These are phyloP conservation scores for Chironomus tepperi DNA, from an alignment of 1,140 invertebrate species.

Conservation along the genomic window DNA sequence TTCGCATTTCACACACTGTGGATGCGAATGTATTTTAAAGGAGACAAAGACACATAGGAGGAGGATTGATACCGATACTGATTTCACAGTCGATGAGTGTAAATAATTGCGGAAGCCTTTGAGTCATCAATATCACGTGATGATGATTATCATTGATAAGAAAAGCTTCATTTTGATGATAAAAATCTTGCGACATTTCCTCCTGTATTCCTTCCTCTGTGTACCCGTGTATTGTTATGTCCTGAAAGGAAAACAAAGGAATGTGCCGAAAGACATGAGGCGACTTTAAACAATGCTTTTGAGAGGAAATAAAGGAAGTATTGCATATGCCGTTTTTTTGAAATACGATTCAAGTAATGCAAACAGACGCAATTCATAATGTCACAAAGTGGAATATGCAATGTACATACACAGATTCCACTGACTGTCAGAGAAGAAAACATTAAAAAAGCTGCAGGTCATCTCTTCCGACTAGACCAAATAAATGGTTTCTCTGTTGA, in stretches of 20 bases:
- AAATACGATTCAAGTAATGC: no score
- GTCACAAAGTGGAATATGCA: neutral
- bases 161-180: neutral
- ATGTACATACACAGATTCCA: neutral
- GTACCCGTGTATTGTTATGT: no score
- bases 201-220: no score
- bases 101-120: constrained; percentile 10
- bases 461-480: neutral
- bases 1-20: no score
- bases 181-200: neutral
- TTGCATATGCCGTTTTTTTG: neutral
- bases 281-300: neutral
- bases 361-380: neutral
- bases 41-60: neutral
- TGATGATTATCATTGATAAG: neutral
- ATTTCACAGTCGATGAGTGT: no score
- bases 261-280: no score
- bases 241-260: no score
- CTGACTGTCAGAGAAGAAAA: neutral
- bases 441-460: constrained; percentile 21
- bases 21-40: neutral
- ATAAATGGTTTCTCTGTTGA: neutral
- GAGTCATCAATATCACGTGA: neutral
- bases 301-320: neutral
- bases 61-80: neutral